phyloP scores from a whole-genome alignment of 1,140 invertebrate genomes.

The Neoseiulus cucumeris region DNA sequence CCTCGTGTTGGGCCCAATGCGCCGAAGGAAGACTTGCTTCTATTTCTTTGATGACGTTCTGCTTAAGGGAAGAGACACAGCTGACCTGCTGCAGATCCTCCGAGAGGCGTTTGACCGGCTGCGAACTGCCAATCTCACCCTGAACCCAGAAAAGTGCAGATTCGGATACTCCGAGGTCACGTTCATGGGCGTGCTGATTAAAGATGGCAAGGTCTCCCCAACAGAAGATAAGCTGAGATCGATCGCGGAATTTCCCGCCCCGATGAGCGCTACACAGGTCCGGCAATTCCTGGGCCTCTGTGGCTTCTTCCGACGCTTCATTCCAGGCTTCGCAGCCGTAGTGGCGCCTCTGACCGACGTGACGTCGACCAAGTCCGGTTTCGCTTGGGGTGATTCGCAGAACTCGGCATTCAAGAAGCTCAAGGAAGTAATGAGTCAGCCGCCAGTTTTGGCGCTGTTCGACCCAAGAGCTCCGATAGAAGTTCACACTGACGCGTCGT shows the following conservation, averaged over 20 bases:
- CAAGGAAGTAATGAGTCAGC: no score
- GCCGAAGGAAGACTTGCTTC: no score
- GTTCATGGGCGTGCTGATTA: slow-evolving; percentile 14
- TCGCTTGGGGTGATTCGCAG: slow-evolving; percentile 13
- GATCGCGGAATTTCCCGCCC: slow-evolving; percentile 17
- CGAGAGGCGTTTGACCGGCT: slow-evolving; percentile 1
- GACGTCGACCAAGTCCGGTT: slow-evolving; percentile 17
- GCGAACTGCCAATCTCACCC: slow-evolving; percentile 11
- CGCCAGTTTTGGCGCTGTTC: no score
- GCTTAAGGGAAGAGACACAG: no score
- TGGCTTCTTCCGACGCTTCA: slow-evolving; percentile 21
- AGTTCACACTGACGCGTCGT: slow-evolving; percentile 16
- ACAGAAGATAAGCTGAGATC: slow-evolving; percentile 18
- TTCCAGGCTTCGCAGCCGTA: slow-evolving; percentile 19
- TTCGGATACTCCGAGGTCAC: neutral
- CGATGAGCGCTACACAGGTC: slow-evolving; percentile 17
- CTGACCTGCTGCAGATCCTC: neutral
- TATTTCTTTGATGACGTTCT: no score
- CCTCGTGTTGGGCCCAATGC: no score
- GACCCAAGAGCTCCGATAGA: no score
- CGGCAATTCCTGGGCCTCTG: slow-evolving; percentile 21
- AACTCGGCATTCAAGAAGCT: neutral
- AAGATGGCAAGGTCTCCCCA: slow-evolving; percentile 13
- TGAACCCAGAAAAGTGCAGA: slow-evolving; percentile 9
- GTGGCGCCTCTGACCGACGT: slow-evolving; percentile 19